A percentile compares a stretch with the other conserved stretches of the same genome.
Evolutionary conservation across 2,888 invertebrate genomes (phyloP).

Genomic region (Acanthosoma haemorrhoidale): DNA sequence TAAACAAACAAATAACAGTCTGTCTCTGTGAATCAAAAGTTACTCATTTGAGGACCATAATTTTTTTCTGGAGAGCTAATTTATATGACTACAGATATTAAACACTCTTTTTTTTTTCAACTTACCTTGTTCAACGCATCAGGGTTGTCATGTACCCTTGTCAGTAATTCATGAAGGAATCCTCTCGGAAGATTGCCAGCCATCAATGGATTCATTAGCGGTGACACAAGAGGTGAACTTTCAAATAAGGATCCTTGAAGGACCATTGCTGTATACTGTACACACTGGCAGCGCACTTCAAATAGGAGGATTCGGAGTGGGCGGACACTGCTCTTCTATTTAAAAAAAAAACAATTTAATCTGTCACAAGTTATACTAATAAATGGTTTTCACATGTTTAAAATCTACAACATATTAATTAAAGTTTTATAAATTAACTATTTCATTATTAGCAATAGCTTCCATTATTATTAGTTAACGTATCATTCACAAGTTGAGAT

Average conservation of each 20-base stretch:
- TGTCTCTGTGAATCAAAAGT: too few relatives aligned
- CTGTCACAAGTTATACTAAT: too few relatives aligned
- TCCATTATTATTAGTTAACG: too few relatives aligned
- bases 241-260: conserved; percentile 50
- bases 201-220: conserved; percentile 63
- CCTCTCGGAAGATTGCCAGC: conserved; percentile 67
- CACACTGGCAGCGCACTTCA: conserved; percentile 55
- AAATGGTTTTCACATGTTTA: not conserved
- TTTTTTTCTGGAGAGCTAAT: too few relatives aligned
- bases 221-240: conserved; percentile 52
- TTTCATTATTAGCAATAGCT: too few relatives aligned
- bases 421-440: too few relatives aligned
- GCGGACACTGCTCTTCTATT: conserved; percentile 63
- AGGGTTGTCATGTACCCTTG: conserved; percentile 57
- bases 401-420: too few relatives aligned
- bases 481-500: too few relatives aligned
- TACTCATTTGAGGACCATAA: too few relatives aligned
- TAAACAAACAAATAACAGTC: too few relatives aligned
- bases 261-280: conserved; percentile 55
- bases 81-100: too few relatives aligned
- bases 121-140: conserved; percentile 52
- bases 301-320: conserved; percentile 63
- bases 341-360: not conserved
- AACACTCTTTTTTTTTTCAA: too few relatives aligned
- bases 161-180: conserved; percentile 61